phyloP scores from a whole-genome alignment of 2,797 vertebrate genomes.

The Eulemur coronatus region DNA sequence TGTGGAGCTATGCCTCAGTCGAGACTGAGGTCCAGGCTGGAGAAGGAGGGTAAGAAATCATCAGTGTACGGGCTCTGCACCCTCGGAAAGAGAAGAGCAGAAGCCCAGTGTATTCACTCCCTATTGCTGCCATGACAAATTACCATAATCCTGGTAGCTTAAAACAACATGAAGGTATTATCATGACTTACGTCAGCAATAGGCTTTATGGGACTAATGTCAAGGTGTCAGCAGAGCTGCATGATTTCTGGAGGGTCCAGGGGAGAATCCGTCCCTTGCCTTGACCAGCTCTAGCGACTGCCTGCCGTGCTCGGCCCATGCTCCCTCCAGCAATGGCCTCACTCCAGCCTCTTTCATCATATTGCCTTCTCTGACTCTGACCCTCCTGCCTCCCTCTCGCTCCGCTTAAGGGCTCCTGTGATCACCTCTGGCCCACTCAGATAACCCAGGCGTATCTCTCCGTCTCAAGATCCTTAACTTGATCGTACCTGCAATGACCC shows the following conservation, averaged over 20 bases:
- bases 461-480: neutral
- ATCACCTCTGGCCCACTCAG: neutral
- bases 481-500: neutral
- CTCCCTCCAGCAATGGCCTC: neutral
- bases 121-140: neutral
- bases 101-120: neutral
- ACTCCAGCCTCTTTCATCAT: neutral
- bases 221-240: neutral
- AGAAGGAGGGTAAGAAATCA: too few relatives aligned
- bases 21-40: too few relatives aligned
- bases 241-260: neutral
- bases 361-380: neutral
- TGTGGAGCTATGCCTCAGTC: fast-evolving
- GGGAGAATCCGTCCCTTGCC: neutral
- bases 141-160: neutral
- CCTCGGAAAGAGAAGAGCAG: neutral
- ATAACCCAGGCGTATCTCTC: neutral
- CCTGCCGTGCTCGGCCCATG: neutral
- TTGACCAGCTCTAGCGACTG: neutral
- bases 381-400: neutral
- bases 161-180: neutral
- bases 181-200: neutral
- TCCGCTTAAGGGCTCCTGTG: neutral
- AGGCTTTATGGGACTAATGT: neutral
- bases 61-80: neutral